A percentile compares a stretch with the other conserved stretches of the same genome.
Evolutionary conservation across 2,797 vertebrate genomes (phyloP).

Genomic region (Momotus momota): DNA sequence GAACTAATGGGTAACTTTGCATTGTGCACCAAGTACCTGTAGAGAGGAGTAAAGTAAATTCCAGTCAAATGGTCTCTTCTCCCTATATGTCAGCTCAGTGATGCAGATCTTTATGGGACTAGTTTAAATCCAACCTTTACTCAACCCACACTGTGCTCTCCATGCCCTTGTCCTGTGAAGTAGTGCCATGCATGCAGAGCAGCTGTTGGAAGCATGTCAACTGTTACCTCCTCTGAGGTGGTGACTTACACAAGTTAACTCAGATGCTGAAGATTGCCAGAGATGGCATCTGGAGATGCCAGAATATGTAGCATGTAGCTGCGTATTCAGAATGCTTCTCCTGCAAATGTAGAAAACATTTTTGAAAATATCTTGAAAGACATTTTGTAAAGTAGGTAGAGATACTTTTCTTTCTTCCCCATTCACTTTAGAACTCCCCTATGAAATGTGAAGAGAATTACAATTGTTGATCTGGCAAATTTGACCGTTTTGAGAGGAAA

Average conservation of each 20-base stretch:
- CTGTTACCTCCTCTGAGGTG: neutral
- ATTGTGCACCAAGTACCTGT: neutral
- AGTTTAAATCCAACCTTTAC: neutral
- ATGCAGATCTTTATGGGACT: neutral
- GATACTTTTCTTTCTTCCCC: neutral
- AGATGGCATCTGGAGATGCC: neutral
- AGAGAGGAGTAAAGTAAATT: neutral
- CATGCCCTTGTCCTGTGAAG: neutral
- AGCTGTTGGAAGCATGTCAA: neutral
- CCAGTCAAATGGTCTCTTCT: neutral
- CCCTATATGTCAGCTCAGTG: neutral
- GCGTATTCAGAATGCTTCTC: neutral
- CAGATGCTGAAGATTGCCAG: neutral
- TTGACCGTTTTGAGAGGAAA: neutral
- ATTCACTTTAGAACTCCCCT: neutral
- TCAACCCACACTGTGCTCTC: neutral
- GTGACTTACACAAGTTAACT: neutral
- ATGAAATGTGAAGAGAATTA: neutral
- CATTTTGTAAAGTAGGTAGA: neutral
- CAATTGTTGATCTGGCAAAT: neutral
- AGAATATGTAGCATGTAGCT: neutral
- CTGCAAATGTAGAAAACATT: neutral
- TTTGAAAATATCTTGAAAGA: neutral
- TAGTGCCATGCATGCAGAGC: accelerated
- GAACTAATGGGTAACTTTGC: neutral